Conservation (phyloP, 2,888 invertebrate species). For the Gibbula magus region DNA sequence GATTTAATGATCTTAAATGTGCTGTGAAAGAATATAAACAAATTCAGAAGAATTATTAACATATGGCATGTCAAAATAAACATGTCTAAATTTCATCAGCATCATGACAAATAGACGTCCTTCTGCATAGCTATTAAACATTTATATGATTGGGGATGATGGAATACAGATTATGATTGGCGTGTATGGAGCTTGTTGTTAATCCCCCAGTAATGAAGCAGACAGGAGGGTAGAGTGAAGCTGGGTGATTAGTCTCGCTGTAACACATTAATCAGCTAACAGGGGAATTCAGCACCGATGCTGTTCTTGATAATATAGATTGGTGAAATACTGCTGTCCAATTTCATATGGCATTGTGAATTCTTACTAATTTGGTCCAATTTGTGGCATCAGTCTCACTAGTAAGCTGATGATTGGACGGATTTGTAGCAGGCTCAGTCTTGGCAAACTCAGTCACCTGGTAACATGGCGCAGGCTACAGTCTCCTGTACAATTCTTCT, state of each 20-base stretch:
- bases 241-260: not conserved
- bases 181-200: not conserved
- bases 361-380: not conserved
- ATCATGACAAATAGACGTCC: too few species aligned
- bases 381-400: not conserved
- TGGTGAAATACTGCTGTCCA: not conserved
- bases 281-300: not conserved
- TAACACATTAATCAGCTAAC: not conserved
- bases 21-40: too few species aligned
- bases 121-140: too few species aligned
- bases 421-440: too few species aligned
- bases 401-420: not conserved
- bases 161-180: not conserved
- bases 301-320: not conserved
- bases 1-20: too few species aligned
- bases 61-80: too few species aligned
- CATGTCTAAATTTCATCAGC: too few species aligned
- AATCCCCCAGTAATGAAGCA: not conserved
- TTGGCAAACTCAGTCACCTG: too few species aligned
- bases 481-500: too few species aligned
- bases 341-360: not conserved
- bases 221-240: not conserved
- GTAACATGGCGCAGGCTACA: too few species aligned
- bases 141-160: too few species aligned
- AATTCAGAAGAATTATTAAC: too few species aligned